A percentile compares a stretch with the other conserved stretches of the same genome.
These are phyloP conservation scores for Syngnathus floridae DNA, from an alignment of 2,113 vertebrate genomes.

Conservation along the genomic window DNA sequence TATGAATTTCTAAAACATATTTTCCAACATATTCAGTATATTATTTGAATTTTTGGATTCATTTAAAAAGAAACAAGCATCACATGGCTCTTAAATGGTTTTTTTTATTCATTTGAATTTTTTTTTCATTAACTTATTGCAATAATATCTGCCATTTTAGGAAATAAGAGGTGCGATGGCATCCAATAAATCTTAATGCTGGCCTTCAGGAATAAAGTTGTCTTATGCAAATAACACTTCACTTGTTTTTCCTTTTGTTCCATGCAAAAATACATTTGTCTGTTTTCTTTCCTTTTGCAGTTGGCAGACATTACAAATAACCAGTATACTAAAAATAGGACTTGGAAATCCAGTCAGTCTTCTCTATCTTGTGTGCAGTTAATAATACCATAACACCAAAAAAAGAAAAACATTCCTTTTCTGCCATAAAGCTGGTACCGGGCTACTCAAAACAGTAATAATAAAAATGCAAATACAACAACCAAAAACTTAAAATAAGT, in stretches of 20 bases:
- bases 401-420: background rate
- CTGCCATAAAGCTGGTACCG: background rate
- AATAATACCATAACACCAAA: background rate
- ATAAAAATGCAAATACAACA: too few species aligned
- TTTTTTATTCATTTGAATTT: conserved; percentile 6
- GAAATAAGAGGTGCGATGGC: conserved; percentile 41
- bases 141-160: conserved; percentile 44
- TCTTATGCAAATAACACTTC: conserved; percentile 54
- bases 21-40: conserved; percentile 9
- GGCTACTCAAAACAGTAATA: background rate
- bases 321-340: background rate
- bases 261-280: background rate
- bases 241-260: background rate
- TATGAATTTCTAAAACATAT: background rate
- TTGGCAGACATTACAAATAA: background rate
- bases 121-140: conserved; percentile 35
- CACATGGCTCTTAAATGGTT: background rate
- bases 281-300: background rate
- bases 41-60: conserved; percentile 1
- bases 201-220: conserved; percentile 61
- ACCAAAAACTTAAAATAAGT: background rate
- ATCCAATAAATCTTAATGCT: conserved; percentile 55
- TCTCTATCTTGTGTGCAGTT: background rate
- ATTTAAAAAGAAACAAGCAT: background rate
- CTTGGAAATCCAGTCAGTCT: background rate